A percentile compares a stretch with the other conserved stretches of the same genome.
Evolutionary conservation across 37 sponge, comb jelly and placozoan genomes (phyloP).

Genomic region (Theonella swinhoei): DNA sequence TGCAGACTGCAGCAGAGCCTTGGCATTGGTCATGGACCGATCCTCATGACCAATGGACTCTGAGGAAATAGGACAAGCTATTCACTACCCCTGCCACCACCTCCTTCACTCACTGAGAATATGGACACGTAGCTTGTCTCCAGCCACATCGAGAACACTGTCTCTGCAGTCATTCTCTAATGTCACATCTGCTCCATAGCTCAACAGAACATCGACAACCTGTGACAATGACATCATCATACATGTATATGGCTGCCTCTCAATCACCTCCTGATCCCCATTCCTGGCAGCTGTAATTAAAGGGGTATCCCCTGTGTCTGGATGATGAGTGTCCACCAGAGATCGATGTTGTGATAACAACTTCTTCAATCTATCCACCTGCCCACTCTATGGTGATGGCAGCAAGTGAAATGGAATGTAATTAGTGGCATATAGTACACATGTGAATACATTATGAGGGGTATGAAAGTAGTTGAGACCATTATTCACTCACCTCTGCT

Average conservation of each 20-base stretch:
- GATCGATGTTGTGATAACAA: conserved; percentile 6
- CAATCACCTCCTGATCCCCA: conserved; percentile 50
- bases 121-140: conserved; percentile 18
- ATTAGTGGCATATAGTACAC: background rate
- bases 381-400: conserved; percentile 32
- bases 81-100: background rate
- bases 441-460: background rate
- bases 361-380: conserved; percentile 15
- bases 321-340: conserved; percentile 38
- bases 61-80: background rate
- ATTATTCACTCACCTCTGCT: conserved; percentile 45
- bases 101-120: conserved; percentile 55
- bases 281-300: conserved; percentile 81
- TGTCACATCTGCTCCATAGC: conserved; percentile 78
- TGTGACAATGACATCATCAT: conserved; percentile 1
- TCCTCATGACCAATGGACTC: conserved; percentile 47
- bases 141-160: conserved; percentile 75
- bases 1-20: conserved; percentile 72
- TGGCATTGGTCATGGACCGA: conserved; percentile 38
- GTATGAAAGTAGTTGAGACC: background rate
- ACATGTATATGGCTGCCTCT: background rate
- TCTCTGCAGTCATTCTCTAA: conserved; percentile 71
- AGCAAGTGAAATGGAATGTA: background rate
- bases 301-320: conserved; percentile 81
- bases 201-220: conserved; percentile 72